Evolutionary conservation across 2,113 vertebrate genomes (phyloP).

Genomic region (Ramphastos sulfuratus): DNA sequence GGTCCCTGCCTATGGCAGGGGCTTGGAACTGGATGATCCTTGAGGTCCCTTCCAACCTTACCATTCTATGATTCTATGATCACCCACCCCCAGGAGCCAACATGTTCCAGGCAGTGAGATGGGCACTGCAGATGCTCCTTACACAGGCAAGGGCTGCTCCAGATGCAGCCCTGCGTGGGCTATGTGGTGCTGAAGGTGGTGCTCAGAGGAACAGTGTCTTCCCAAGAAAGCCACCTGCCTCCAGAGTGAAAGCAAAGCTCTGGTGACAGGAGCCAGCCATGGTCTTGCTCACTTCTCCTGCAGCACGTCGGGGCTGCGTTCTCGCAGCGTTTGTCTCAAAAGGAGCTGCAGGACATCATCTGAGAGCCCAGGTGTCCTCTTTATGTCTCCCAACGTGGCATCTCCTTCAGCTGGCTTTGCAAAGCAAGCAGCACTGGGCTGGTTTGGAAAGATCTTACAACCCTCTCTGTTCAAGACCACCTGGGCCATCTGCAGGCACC

Average conservation of each 20-base stretch:
- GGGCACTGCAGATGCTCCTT: background rate
- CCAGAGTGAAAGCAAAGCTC: background rate
- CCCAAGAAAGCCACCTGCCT: background rate
- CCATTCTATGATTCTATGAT: no score
- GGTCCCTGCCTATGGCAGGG: no score
- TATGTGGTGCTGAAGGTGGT: background rate
- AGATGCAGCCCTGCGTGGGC: background rate
- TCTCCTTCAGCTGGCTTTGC: slow-evolving; percentile 37
- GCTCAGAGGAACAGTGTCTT: background rate
- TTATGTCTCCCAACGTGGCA: background rate
- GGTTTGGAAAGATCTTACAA: slow-evolving; percentile 62
- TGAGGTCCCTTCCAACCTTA: no score
- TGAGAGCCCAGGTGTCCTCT: slow-evolving; percentile 74
- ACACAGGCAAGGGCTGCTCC: background rate
- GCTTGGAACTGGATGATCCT: no score
- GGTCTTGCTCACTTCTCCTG: background rate
- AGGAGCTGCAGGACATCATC: slow-evolving; percentile 77
- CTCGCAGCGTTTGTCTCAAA: slow-evolving; percentile 28
- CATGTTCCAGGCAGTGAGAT: background rate
- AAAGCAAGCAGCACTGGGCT: slow-evolving; percentile 46
- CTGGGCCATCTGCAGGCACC: slow-evolving; percentile 75
- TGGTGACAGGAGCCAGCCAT: background rate
- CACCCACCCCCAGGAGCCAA: background rate
- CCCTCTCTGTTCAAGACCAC: slow-evolving; percentile 74
- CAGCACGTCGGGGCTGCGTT: background rate